These are phyloP conservation scores for Tipula vernalis DNA, from an alignment of 2,888 invertebrate species.

Conservation along the genomic window DNA sequence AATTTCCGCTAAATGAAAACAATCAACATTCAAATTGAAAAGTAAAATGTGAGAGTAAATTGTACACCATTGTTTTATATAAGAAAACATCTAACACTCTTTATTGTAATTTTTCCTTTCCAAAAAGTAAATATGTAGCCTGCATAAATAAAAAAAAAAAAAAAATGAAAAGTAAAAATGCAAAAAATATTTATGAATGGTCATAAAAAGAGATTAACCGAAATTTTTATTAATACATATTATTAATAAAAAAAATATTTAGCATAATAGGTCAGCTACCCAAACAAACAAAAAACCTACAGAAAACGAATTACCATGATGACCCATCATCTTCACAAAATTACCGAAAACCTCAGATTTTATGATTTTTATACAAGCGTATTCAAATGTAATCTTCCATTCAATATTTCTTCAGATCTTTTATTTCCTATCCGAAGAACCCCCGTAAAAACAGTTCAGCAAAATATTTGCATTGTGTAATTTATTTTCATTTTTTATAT, in stretches of 20 bases:
- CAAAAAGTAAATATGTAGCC: neutral
- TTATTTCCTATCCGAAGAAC: neutral
- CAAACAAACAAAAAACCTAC: neutral
- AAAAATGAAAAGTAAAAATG: neutral
- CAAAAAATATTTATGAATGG: neutral
- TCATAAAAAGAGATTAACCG: neutral
- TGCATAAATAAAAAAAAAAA: neutral
- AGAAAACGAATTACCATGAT: neutral
- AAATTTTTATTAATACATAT: neutral
- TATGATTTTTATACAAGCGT: too few species aligned
- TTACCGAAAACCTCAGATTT: neutral
- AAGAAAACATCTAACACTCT: neutral
- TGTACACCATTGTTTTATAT: neutral
- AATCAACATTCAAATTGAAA: neutral
- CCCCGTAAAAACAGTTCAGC: neutral
- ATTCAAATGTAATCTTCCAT: too few species aligned
- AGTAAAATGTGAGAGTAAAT: neutral
- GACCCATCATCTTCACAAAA: neutral
- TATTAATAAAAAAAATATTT: neutral
- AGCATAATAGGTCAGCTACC: neutral
- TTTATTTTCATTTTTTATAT: neutral
- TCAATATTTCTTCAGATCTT: neutral
- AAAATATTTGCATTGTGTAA: neutral
- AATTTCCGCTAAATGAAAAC: constrained; percentile 4
- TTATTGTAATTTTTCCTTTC: neutral